phyloP scores from a whole-genome alignment of 2,113 vertebrate species.

The Siniperca knerii region DNA sequence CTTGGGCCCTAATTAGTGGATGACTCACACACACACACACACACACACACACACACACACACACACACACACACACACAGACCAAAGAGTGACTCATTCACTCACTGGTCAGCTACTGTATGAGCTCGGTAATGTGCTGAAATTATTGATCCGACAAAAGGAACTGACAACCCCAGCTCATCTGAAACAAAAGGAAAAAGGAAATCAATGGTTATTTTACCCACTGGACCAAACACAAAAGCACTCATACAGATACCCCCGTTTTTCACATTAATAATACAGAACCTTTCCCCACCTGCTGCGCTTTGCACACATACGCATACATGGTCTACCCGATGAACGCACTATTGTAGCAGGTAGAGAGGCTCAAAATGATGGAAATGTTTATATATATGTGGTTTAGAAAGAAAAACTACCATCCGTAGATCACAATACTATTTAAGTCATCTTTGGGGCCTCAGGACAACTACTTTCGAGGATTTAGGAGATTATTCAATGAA shows the following conservation, averaged over 20 bases:
- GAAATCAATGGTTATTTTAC: conserved; percentile 68
- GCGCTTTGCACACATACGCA: background rate
- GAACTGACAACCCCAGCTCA: conserved; percentile 35
- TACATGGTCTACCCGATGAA: background rate
- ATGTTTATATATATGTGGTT: background rate
- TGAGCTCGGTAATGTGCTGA: conserved; percentile 55
- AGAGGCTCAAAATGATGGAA: background rate
- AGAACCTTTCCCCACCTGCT: conserved; percentile 37
- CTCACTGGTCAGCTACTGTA: conserved; percentile 44
- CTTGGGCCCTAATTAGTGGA: background rate
- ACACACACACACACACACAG: background rate
- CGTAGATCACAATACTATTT: background rate
- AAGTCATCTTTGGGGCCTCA: background rate
- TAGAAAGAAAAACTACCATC: background rate
- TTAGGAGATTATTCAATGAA: conserved; percentile 17
- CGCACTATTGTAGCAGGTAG: background rate
- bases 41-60: background rate
- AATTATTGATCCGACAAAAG: conserved; percentile 66
- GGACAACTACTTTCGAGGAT: conserved; percentile 14
- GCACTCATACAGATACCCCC: conserved; percentile 4
- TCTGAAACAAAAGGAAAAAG: conserved; percentile 61
- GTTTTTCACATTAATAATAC: conserved; percentile 26
- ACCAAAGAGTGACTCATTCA: conserved; percentile 45
- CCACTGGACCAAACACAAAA: conserved; percentile 42
- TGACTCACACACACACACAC: background rate